Conservation (phyloP, 2,797 vertebrate species). For the Myoxocephalus aenaeus region DNA sequence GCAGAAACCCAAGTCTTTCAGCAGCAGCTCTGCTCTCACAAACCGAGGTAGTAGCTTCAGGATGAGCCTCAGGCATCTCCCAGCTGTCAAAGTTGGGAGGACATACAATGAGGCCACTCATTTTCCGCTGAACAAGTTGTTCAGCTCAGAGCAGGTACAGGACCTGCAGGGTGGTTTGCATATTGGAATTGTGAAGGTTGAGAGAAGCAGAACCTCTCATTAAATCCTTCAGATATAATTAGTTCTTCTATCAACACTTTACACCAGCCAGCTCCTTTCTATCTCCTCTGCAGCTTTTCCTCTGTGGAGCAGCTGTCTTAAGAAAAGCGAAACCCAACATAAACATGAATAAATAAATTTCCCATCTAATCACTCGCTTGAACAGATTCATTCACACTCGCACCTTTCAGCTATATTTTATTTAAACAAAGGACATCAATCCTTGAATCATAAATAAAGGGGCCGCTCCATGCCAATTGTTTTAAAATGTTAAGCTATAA, state of each 20-base stretch:
- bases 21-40: slow-evolving; percentile 57
- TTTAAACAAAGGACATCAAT: slow-evolving; percentile 76
- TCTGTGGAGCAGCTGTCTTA: slow-evolving; percentile 54
- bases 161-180: slow-evolving; percentile 60
- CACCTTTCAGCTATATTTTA: slow-evolving; percentile 73
- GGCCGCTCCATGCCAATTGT: slow-evolving; percentile 62
- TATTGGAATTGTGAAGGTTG: slow-evolving; percentile 51
- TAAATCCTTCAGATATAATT: slow-evolving; percentile 65
- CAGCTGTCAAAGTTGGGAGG: slow-evolving; percentile 76
- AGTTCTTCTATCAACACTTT: slow-evolving; percentile 54
- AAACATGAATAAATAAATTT: slow-evolving; percentile 77
- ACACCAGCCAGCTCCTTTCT: slow-evolving; percentile 36
- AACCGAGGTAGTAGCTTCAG: slow-evolving; percentile 73
- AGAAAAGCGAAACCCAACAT: slow-evolving; percentile 56
- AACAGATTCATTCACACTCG: slow-evolving; percentile 62
- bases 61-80: slow-evolving; percentile 79
- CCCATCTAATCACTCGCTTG: slow-evolving; percentile 66
- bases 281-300: slow-evolving; percentile 39
- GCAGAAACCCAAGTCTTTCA: slow-evolving; percentile 39
- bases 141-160: slow-evolving; percentile 62
- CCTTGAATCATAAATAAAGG: slow-evolving; percentile 74
- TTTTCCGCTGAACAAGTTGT: slow-evolving; percentile 70
- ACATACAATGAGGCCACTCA: slow-evolving; percentile 69
- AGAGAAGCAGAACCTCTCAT: slow-evolving; percentile 55
- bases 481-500: slow-evolving; percentile 79